A percentile compares a stretch with the other conserved stretches of the same genome.
Conservation (phyloP, 64 coral and sea anemone species). For the Anthopleura sola region DNA sequence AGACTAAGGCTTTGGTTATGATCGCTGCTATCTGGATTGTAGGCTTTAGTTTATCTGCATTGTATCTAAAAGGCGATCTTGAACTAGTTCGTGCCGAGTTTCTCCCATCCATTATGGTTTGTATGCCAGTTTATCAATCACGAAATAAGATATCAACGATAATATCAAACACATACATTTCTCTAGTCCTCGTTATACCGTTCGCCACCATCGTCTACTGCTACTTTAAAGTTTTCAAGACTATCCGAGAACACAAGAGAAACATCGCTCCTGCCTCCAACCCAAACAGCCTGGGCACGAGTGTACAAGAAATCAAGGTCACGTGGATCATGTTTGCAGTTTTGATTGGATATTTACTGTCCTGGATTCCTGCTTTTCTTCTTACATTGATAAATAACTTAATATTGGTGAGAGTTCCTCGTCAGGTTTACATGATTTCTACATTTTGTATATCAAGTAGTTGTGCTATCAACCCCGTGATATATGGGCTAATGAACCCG, state of each 20-base stretch:
- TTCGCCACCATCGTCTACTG: slow-evolving; percentile 23
- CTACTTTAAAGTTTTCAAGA: slow-evolving; percentile 32
- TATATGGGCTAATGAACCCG: slow-evolving; percentile 35
- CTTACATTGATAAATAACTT: slow-evolving; percentile 1
- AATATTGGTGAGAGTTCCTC: neutral
- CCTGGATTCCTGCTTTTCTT: slow-evolving; percentile 25
- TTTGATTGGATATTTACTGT: neutral
- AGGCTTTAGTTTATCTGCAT: neutral
- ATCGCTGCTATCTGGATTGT: neutral
- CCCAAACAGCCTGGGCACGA: neutral
- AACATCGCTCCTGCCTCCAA: neutral
- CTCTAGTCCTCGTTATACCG: neutral
- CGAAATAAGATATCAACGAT: slow-evolving; percentile 17
- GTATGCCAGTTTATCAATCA: neutral
- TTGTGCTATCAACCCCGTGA: slow-evolving; percentile 29
- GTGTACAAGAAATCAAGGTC: slow-evolving; percentile 61
- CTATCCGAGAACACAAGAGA: slow-evolving; percentile 19
- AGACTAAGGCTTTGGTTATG: neutral
- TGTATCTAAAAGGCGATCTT: neutral
- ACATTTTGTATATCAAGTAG: neutral
- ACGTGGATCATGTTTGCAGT: slow-evolving; percentile 28
- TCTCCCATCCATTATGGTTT: neutral
- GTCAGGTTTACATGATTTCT: slow-evolving; percentile 20
- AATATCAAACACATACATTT: neutral
- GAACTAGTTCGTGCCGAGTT: neutral